These are phyloP conservation scores for Triplophysa tibetana DNA, from an alignment of 2,113 vertebrate species.

Conservation along the genomic window DNA sequence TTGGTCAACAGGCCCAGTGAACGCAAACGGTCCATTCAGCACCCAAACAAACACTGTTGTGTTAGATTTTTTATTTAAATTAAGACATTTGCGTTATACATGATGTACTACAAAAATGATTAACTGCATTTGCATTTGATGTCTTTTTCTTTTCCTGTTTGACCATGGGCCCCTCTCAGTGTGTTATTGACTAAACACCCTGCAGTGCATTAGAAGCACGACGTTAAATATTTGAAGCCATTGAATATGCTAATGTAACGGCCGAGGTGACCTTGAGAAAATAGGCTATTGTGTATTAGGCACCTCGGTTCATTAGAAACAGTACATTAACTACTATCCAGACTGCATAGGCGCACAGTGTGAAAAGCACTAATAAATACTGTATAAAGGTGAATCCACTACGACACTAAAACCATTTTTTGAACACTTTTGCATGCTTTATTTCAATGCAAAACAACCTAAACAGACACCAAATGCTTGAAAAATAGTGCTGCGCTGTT, in stretches of 20 bases:
- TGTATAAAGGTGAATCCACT: too few relatives aligned
- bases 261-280: constrained; percentile 71
- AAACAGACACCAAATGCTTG: neutral
- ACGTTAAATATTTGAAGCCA: constrained; percentile 64
- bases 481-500: too few relatives aligned
- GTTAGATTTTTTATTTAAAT: too few relatives aligned
- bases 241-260: constrained; percentile 71
- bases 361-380: constrained; percentile 8
- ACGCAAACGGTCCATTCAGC: constrained; percentile 6
- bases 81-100: neutral
- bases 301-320: constrained; percentile 77
- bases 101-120: neutral
- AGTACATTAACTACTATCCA: constrained; percentile 76
- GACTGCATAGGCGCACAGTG: constrained; percentile 61
- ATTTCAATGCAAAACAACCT: neutral
- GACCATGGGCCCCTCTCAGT: neutral
- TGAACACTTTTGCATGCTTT: too few relatives aligned
- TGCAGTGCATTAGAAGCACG: constrained; percentile 60
- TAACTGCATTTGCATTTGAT: neutral
- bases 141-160: neutral
- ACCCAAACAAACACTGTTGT: constrained; percentile 21
- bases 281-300: constrained; percentile 69
- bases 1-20: constrained; percentile 30
- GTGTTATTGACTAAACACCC: constrained; percentile 51
- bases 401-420: too few relatives aligned